Conservation (phyloP, 1,140 invertebrate genomes). For the Ips nitidus region DNA sequence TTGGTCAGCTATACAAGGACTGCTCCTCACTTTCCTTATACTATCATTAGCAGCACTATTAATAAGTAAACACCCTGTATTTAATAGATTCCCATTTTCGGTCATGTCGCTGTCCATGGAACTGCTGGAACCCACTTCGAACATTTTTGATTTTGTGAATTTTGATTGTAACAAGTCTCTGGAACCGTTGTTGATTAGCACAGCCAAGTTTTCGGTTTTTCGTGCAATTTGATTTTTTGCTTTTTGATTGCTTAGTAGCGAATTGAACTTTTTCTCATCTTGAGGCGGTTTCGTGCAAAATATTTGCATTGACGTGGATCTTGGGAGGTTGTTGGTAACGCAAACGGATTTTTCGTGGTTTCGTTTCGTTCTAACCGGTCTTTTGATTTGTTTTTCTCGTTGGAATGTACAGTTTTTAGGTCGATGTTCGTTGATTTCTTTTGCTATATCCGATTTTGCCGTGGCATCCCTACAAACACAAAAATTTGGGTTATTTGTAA, state of each 20-base stretch:
- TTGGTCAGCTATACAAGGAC: slow-evolving; percentile 59
- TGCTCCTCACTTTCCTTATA: slow-evolving; percentile 63
- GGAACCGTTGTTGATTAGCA: slow-evolving; percentile 7
- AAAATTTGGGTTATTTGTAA: too few relatives aligned
- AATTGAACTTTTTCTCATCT: slow-evolving; percentile 38
- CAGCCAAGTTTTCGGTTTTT: slow-evolving; percentile 19
- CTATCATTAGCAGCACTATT: slow-evolving; percentile 10
- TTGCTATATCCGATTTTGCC: too few relatives aligned
- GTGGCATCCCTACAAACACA: too few relatives aligned
- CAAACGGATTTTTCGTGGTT: too few relatives aligned
- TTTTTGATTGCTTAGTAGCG: slow-evolving; percentile 36
- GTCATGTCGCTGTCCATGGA: slow-evolving; percentile 38
- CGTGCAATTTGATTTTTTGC: slow-evolving; percentile 24
- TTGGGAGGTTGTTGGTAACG: slow-evolving; percentile 13
- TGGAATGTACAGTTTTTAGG: too few relatives aligned
- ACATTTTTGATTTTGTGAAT: slow-evolving; percentile 36
- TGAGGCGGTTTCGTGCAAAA: slow-evolving; percentile 37
- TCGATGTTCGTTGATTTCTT: too few relatives aligned
- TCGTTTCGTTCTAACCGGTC: too few relatives aligned
- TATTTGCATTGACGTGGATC: slow-evolving; percentile 42
- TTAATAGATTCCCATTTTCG: slow-evolving; percentile 8
- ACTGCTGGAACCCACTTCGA: slow-evolving; percentile 41
- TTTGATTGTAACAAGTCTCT: slow-evolving; percentile 15
- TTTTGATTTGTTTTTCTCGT: too few relatives aligned
- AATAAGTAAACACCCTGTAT: slow-evolving; percentile 35